A percentile compares a stretch with the other conserved stretches of the same genome.
Evolutionary conservation across 2,888 invertebrate genomes (phyloP).

Genomic region (Linnaemya vulpina): DNA sequence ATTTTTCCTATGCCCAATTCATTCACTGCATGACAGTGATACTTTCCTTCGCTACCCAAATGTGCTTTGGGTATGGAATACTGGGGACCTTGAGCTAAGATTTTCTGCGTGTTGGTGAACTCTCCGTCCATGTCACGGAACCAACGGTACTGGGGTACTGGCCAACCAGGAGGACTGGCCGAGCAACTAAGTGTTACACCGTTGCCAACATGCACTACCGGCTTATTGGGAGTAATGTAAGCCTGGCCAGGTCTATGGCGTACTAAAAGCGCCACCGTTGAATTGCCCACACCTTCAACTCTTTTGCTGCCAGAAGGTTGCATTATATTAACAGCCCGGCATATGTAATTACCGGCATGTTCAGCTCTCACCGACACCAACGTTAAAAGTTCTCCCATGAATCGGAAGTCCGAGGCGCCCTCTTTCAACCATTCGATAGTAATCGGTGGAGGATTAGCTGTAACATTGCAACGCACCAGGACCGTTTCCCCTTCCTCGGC

Average conservation of each 20-base stretch:
- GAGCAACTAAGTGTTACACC: constrained; percentile 93
- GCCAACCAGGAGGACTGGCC: constrained; percentile 95
- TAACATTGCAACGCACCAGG: constrained; percentile 92
- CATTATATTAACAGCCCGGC: constrained; percentile 93
- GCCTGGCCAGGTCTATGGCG: constrained; percentile 95
- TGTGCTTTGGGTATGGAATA: constrained; percentile 94
- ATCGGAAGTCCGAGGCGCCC: constrained; percentile 92
- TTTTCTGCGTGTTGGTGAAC: constrained; percentile 85
- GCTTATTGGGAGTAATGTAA: constrained; percentile 91
- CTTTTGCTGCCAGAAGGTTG: constrained; percentile 88
- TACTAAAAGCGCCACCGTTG: constrained; percentile 91
- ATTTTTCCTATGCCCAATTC: constrained; percentile 93
- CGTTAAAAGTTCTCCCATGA: constrained; percentile 89
- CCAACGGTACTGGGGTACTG: constrained; percentile 95
- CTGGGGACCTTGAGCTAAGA: constrained; percentile 90
- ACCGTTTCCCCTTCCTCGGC: constrained; percentile 94
- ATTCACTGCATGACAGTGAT: constrained; percentile 95
- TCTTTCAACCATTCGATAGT: constrained; percentile 94
- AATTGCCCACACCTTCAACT: constrained; percentile 90
- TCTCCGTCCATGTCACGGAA: constrained; percentile 89
- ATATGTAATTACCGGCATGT: constrained; percentile 94
- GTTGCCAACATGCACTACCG: constrained; percentile 92
- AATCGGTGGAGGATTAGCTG: constrained; percentile 92
- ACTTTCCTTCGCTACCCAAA: constrained; percentile 92
- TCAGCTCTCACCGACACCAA: constrained; percentile 92